These are phyloP conservation scores for Homalodisca vitripennis DNA, from an alignment of 1,140 invertebrate species.

Conservation along the genomic window DNA sequence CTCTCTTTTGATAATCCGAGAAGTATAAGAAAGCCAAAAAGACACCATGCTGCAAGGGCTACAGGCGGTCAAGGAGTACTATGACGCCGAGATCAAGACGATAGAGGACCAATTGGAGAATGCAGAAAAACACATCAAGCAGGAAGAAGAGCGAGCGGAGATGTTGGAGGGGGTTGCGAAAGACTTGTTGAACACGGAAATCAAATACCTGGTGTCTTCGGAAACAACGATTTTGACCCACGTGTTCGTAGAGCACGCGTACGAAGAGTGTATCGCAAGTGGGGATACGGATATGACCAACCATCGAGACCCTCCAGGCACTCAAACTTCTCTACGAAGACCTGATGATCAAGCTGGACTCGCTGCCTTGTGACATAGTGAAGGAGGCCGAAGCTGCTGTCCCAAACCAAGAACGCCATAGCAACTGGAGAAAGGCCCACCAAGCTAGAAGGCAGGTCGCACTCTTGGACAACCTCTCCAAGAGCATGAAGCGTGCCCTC, in stretches of 20 bases:
- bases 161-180: slow-evolving; percentile 19
- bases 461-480: slow-evolving; percentile 10
- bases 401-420: background rate
- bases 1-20: slow-evolving; percentile 26
- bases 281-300: slow-evolving; percentile 25
- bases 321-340: slow-evolving; percentile 21
- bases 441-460: slow-evolving; percentile 20
- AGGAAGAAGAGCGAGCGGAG: slow-evolving; percentile 4
- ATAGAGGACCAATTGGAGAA: slow-evolving; percentile 16
- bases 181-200: slow-evolving; percentile 20
- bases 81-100: background rate
- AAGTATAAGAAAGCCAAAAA: slow-evolving; percentile 20
- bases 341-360: slow-evolving; percentile 27
- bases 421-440: slow-evolving; percentile 17
- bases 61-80: slow-evolving; percentile 17
- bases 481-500: slow-evolving; percentile 24
- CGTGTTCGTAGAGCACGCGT: slow-evolving; percentile 27
- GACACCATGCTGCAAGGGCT: slow-evolving; percentile 17
- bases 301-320: slow-evolving; percentile 7
- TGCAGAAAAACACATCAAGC: slow-evolving; percentile 1
- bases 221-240: slow-evolving; percentile 5
- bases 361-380: slow-evolving; percentile 3
- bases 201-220: slow-evolving; percentile 23
- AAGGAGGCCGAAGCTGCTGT: slow-evolving; percentile 4
- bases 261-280: slow-evolving; percentile 18